Evolutionary conservation across 53 echinoderm and acorn worm genomes (phyloP), one percentile per base, ranked within the genome.

Genomic region (Paracentrotus lividus): DNA sequence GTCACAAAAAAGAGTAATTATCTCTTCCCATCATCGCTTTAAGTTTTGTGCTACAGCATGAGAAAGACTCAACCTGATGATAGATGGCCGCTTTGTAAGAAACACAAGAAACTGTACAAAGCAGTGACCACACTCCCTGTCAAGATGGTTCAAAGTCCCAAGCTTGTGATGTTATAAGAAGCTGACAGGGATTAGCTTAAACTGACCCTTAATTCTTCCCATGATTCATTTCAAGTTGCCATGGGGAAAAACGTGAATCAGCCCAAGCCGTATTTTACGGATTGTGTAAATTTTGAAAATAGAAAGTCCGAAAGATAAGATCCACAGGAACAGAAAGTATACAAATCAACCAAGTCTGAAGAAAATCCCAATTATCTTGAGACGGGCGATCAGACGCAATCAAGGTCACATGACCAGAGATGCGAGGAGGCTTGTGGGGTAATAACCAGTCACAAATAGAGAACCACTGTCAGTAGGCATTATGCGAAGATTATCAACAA

Each of bases 171-270:
- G 89, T 42, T 42, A 44, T 55, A 64, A 64, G 64, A 57, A 89
- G 65, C 89, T 64, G 89, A 61, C 9, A 43, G 60, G 89, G 43
- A 89, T 89, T 89, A 89, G 6, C 60, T 12, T 26, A 43, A 64
- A 27, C 27, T 89, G 89, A 89, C 89, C 89, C 89, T 26, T n/a
- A n/a, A n/a, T n/a, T n/a, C 42, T 58, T 27, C 8, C 14, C 33
- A 4, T 89, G 89, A 89, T 44, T 89, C 89, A 89, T 27, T 43
- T 33, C 87, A 34, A 31, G 42, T 87, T 87, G 55, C 55, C 57
- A 55, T 56, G 87, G n/a, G n/a, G n/a, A 85, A 20, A 21, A 87
- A 34, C 23, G 34, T 87, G 55, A 87, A 87, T 87, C 87, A 87
- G 57, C 34, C 85, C 20, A 27, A 7, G 26, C 81, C 81, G 26